These are phyloP conservation scores for Zelleria hepariella DNA, from an alignment of 2,888 invertebrate genomes.

Conservation along the genomic window DNA sequence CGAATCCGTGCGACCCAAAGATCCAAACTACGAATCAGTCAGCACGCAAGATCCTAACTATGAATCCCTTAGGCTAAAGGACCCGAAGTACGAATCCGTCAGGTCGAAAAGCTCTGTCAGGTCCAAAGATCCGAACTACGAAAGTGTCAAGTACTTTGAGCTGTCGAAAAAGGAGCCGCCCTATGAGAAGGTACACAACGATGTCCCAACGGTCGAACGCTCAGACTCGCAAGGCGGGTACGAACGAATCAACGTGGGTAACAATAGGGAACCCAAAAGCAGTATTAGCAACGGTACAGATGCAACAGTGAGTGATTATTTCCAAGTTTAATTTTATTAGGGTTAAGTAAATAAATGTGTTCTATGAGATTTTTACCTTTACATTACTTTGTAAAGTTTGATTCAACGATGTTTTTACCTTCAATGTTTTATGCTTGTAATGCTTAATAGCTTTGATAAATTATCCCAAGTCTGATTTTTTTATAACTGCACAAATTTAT, in stretches of 20 bases:
- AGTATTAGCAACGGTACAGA: conserved; percentile 55
- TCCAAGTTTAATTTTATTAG: conserved; percentile 50
- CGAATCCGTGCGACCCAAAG: conserved; percentile 76
- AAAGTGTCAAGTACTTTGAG: conserved; percentile 83
- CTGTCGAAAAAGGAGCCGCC: conserved; percentile 74
- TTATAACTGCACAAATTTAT: background rate
- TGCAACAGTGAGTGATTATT: conserved; percentile 55
- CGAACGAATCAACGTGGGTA: conserved; percentile 52
- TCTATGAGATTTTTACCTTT: conserved; percentile 1
- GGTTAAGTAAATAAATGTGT: conserved; percentile 12
- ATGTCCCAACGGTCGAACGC: conserved; percentile 33
- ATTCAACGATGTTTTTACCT: background rate
- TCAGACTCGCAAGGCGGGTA: conserved; percentile 59
- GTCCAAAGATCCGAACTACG: conserved; percentile 82
- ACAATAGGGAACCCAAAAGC: conserved; percentile 39
- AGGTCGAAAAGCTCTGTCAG: conserved; percentile 34
- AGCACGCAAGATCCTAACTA: conserved; percentile 77
- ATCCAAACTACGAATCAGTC: conserved; percentile 80
- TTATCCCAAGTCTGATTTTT: background rate
- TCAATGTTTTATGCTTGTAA: background rate
- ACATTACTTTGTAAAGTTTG: background rate
- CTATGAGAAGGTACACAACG: conserved; percentile 73
- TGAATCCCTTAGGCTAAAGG: conserved; percentile 71
- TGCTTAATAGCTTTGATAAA: background rate
- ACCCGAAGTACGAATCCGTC: conserved; percentile 73